These are phyloP conservation scores for Trogon melanurus DNA, from an alignment of 2,113 vertebrate species.

Conservation along the genomic window DNA sequence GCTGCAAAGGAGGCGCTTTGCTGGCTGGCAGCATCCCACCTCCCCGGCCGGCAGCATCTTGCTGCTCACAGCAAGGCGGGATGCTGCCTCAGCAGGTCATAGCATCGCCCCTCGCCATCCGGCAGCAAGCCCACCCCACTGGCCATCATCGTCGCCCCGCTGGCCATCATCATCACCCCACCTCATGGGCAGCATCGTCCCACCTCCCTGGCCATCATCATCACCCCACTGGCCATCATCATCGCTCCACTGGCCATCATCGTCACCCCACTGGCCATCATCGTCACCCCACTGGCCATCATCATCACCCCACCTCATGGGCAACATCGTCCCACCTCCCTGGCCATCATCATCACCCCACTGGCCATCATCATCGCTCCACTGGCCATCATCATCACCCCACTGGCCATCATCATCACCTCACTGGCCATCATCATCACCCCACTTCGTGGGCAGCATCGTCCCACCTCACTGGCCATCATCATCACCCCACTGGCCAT, in stretches of 20 bases:
- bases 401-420: too few relatives aligned
- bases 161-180: background rate
- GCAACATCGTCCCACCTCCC: too few relatives aligned
- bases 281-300: accelerated
- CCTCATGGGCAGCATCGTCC: background rate
- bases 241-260: too few relatives aligned
- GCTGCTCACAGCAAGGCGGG: too few relatives aligned
- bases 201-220: accelerated
- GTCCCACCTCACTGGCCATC: background rate
- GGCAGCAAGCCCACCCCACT: too few relatives aligned
- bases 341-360: background rate
- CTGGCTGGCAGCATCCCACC: background rate
- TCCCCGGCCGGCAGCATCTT: too few relatives aligned
- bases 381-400: too few relatives aligned
- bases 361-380: accelerated
- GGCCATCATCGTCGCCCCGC: accelerated
- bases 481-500: background rate
- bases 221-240: too few relatives aligned
- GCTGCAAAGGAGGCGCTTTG: background rate
- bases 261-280: background rate
- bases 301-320: too few relatives aligned
- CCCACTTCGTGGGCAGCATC: accelerated
- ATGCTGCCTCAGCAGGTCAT: too few relatives aligned
- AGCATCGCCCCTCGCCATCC: too few relatives aligned
- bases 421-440: background rate